Percentiles rank a stretch among this genome's conserved stretches.
Conservation (phyloP, 2,888 invertebrate species). For the Drosophila gaucha region DNA sequence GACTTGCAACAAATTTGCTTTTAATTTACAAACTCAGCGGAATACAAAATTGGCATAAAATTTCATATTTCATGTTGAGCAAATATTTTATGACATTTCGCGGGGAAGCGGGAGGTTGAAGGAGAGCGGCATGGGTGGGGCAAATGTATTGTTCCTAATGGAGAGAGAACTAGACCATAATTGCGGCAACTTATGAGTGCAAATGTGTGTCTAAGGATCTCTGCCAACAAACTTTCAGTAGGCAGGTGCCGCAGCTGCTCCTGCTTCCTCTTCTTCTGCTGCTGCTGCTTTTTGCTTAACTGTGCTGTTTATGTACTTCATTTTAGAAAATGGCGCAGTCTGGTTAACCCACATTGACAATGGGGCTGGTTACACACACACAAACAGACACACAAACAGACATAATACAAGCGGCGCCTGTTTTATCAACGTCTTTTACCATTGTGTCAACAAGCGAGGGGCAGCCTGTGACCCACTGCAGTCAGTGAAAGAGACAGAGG, state of each 20-base stretch:
- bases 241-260: constrained; percentile 12
- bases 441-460: constrained; percentile 76
- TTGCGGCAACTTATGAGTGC: constrained; percentile 35
- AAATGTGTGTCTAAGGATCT: constrained; percentile 46
- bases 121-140: neutral
- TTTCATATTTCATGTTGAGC: constrained; percentile 48
- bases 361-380: constrained; percentile 39
- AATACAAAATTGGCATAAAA: constrained; percentile 26
- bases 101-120: neutral
- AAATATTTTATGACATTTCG: constrained; percentile 33
- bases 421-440: constrained; percentile 54
- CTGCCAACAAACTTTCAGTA: constrained; percentile 55
- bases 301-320: constrained; percentile 28
- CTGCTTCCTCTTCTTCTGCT: neutral
- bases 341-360: constrained; percentile 77
- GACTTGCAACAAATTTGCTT: constrained; percentile 62
- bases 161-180: constrained; percentile 47
- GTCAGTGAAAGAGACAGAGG: neutral
- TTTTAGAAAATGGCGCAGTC: constrained; percentile 61
- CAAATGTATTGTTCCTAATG: constrained; percentile 35
- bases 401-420: constrained; percentile 33
- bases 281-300: neutral
- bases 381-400: constrained; percentile 11
- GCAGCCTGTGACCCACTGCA: constrained; percentile 54
- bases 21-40: constrained; percentile 56